phyloP scores from a whole-genome alignment of 1,140 invertebrate genomes.

The Bombus huntii region DNA sequence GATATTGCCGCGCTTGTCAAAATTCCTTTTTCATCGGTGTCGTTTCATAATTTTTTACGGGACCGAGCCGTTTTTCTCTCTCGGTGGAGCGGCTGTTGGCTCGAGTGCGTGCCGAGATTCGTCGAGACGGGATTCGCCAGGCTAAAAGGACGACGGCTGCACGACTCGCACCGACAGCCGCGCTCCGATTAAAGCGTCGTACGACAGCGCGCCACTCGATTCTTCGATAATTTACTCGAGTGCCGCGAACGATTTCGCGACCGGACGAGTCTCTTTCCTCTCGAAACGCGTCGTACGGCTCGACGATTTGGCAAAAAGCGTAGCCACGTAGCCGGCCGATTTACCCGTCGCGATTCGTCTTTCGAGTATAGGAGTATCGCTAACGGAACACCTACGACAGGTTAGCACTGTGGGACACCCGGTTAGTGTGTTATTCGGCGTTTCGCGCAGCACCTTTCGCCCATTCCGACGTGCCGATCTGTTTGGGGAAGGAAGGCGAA shows the following conservation, averaged over 20 bases:
- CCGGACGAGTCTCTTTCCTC: not conserved
- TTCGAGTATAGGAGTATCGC: not conserved
- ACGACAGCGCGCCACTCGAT: not conserved
- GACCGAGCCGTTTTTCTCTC: no score
- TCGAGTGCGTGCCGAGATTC: no score
- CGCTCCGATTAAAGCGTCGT: not conserved
- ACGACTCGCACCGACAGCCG: no score
- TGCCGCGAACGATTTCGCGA: not conserved
- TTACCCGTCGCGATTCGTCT: not conserved
- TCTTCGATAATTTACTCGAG: not conserved
- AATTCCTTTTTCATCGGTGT: conserved; percentile 10
- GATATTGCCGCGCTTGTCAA: conserved; percentile 30
- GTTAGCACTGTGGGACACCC: conserved; percentile 58
- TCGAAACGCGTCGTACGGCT: not conserved
- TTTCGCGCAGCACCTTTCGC: conserved; percentile 67
- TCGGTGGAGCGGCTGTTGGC: no score
- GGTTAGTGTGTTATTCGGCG: conserved; percentile 72
- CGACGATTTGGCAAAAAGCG: not conserved
- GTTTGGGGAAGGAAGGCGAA: not conserved
- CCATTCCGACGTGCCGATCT: conserved; percentile 61
- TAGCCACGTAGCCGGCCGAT: not conserved
- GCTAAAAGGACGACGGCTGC: no score
- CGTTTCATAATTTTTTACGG: conserved; percentile 7
- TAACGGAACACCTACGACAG: conserved; percentile 57
- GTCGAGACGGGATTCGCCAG: no score